Evolutionary conservation across 2,113 vertebrate genomes (phyloP).

Genomic region (Tympanuchus pallidicinctus): DNA sequence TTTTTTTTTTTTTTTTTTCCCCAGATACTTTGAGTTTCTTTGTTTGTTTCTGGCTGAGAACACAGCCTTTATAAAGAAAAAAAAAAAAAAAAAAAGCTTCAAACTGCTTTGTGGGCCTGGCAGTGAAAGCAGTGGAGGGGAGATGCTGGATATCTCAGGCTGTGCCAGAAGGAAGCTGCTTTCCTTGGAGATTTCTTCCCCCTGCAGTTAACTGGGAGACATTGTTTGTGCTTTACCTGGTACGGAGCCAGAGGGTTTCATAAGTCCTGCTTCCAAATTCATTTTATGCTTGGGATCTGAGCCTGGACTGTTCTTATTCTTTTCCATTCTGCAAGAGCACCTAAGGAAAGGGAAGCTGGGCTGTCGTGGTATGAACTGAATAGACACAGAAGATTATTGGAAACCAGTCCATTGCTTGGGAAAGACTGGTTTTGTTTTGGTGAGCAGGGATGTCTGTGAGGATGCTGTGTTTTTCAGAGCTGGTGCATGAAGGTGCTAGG

Average conservation of each 20-base stretch:
- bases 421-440: neutral
- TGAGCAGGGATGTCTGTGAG: fast-evolving
- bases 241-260: constrained; percentile 4
- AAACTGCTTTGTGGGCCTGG: constrained; percentile 47
- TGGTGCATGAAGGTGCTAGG: neutral
- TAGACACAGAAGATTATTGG: neutral
- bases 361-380: neutral
- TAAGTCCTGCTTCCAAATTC: neutral
- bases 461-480: neutral
- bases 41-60: constrained; percentile 64
- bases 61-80: neutral
- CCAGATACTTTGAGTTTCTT: constrained; percentile 52
- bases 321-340: constrained; percentile 18
- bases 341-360: neutral
- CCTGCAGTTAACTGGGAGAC: neutral
- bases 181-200: constrained; percentile 50
- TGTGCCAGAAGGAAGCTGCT: constrained; percentile 50
- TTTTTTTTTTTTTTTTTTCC: neutral
- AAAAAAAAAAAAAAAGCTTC: constrained; percentile 42
- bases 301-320: neutral
- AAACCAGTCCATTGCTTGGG: neutral
- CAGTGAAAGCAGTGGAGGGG: constrained; percentile 15
- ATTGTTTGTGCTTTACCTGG: constrained; percentile 26
- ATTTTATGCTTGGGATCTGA: neutral
- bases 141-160: constrained; percentile 14